Conservation (phyloP, 2,113 vertebrate species). For the Pteropus alecto region DNA sequence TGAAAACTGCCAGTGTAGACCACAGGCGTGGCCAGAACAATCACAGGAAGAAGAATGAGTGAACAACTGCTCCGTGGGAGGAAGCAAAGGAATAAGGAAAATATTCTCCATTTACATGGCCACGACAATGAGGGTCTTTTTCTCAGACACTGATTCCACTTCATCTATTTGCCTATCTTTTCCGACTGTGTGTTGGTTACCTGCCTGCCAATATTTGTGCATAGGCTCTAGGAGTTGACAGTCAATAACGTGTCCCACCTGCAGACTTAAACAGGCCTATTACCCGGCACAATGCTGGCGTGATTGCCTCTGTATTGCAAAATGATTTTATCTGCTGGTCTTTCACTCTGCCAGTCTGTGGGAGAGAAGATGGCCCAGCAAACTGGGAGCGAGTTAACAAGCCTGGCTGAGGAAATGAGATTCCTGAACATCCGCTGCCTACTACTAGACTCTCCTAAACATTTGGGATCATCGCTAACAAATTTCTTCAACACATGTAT, state of each 20-base stretch:
- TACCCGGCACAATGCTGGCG: slow-evolving; percentile 48
- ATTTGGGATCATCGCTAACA: neutral
- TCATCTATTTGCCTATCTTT: slow-evolving; percentile 23
- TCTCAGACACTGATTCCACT: neutral
- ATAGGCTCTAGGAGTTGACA: slow-evolving; percentile 59
- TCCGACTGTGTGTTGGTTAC: slow-evolving; percentile 18
- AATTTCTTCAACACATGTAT: neutral
- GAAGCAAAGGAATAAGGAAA: slow-evolving; percentile 18
- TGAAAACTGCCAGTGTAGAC: neutral
- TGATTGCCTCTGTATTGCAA: slow-evolving; percentile 69
- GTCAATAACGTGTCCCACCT: slow-evolving; percentile 60
- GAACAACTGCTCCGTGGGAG: neutral
- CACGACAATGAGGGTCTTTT: neutral
- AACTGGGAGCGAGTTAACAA: slow-evolving; percentile 50
- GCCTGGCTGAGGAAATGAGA: slow-evolving; percentile 44
- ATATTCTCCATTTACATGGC: neutral
- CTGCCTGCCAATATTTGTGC: slow-evolving; percentile 63
- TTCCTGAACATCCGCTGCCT: neutral
- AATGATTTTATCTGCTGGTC: slow-evolving; percentile 68
- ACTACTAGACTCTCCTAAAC: neutral
- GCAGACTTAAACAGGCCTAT: slow-evolving; percentile 61
- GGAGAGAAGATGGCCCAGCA: slow-evolving; percentile 14
- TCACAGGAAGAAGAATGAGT: neutral
- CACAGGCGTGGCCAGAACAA: neutral
- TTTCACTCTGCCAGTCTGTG: slow-evolving; percentile 53